Conservation (phyloP, 1,140 invertebrate genomes). For the Planococcus citri region DNA sequence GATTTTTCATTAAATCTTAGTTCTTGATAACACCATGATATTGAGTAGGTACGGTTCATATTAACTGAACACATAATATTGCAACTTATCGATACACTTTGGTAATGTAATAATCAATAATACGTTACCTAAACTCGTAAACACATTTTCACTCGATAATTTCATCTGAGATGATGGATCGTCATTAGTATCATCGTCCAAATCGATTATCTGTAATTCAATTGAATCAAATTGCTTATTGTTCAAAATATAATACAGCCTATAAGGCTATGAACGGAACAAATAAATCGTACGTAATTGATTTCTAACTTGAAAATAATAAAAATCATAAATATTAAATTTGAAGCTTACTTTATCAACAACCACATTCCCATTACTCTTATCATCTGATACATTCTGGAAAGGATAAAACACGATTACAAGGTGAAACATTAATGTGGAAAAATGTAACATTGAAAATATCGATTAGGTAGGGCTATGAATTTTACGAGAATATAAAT, state of each 20-base stretch:
- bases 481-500: neutral
- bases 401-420: neutral
- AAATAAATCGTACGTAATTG: too few relatives aligned
- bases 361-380: neutral
- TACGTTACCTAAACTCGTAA: neutral
- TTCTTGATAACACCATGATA: too few relatives aligned
- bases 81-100: neutral
- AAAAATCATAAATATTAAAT: too few relatives aligned
- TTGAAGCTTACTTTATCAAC: neutral
- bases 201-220: neutral
- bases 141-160: neutral
- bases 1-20: too few relatives aligned
- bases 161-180: neutral
- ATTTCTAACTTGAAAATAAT: too few relatives aligned
- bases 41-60: neutral
- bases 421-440: neutral
- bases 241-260: too few relatives aligned
- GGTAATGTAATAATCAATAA: neutral
- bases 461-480: neutral
- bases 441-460: neutral
- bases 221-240: too few relatives aligned
- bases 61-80: neutral
- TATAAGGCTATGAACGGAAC: too few relatives aligned
- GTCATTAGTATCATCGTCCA: neutral
- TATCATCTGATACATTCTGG: neutral